Evolutionary conservation across 37 sponge, comb jelly and placozoan genomes (phyloP).

Genomic region (Cliona cf. orientalis): DNA sequence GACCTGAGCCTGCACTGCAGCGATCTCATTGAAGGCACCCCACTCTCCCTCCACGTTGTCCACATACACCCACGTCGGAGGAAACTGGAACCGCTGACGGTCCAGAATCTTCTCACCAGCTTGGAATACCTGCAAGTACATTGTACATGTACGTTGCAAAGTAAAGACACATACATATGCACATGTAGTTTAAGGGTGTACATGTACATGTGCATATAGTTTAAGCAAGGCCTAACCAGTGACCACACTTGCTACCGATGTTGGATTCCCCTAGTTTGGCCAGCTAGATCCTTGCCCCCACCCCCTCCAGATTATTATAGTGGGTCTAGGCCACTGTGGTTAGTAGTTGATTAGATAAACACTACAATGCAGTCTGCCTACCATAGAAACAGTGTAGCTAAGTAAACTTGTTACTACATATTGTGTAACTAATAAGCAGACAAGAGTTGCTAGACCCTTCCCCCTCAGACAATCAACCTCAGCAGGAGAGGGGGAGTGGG

Average conservation of each 20-base stretch:
- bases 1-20: constrained; percentile 91
- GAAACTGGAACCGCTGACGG: constrained; percentile 95
- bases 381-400: not conserved
- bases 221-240: not conserved
- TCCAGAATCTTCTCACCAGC: constrained; percentile 96
- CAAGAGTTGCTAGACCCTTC: not conserved
- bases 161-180: too few species aligned
- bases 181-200: not conserved
- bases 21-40: constrained; percentile 96
- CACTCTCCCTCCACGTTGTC: constrained; percentile 97
- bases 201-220: not conserved
- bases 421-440: not conserved
- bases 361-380: not conserved
- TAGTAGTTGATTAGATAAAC: too few species aligned
- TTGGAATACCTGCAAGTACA: constrained; percentile 64
- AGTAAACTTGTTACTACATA: not conserved
- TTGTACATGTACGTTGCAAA: too few species aligned
- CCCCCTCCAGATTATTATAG: not conserved
- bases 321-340: not conserved
- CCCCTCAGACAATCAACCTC: not conserved
- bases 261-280: not conserved
- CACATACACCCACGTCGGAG: constrained; percentile 87
- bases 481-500: not conserved
- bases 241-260: not conserved
- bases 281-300: not conserved